Base-by-base conservation (phyloP, 2,888 invertebrate species). In the Imbricaverruca yamaguchii region DNA sequence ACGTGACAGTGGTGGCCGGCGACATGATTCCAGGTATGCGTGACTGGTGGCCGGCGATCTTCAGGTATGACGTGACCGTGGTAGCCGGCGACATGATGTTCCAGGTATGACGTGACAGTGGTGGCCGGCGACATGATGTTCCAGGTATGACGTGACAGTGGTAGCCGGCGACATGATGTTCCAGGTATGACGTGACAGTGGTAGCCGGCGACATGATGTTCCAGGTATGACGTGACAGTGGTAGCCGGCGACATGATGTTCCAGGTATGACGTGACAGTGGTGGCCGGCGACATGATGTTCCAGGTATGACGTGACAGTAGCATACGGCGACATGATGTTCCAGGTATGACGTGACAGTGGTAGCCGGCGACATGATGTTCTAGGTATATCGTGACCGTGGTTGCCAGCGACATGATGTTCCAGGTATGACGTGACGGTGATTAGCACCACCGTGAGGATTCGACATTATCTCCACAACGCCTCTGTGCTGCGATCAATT, bases 61-160 rank as follows among this genome's bases (percentile, higher is more conserved):
- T n/a, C n/a, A n/a, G n/a, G n/a, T 83, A 25, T 2, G 25, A 21
- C 15, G 25, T 15, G 69, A 39, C 39, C 67, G 21, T n/a, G 39
- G 39, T 39, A 4, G 39, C 2, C 39, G 39, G 2, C 39, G 39
- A 4, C 39, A 39, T 39, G 39, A 1, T 39, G 39, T 39, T 39
- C 39, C 39, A 39, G 2, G 39, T 39, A 39, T 39, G 39, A 39
- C 39, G 39, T 39, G 2, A 39, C 39, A 39, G 83, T 84, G 59
- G 83, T 84, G 80, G 84, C 84, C 74, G 84, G 84, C 13, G 84
- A 84, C 77, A 84, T 84, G 83, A 81, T 82, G 21, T 83, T 82
- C 61, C 83, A 83, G 83, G 83, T 83, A 25, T 2, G 25, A 21
- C 15, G 25, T 15, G 69, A 39, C 39, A 1, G 21, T n/a, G 39